A percentile compares a stretch with the other conserved stretches of the same genome.
These are phyloP conservation scores for Philhelius pedissequus DNA, from an alignment of 2,888 invertebrate species.

Conservation along the genomic window DNA sequence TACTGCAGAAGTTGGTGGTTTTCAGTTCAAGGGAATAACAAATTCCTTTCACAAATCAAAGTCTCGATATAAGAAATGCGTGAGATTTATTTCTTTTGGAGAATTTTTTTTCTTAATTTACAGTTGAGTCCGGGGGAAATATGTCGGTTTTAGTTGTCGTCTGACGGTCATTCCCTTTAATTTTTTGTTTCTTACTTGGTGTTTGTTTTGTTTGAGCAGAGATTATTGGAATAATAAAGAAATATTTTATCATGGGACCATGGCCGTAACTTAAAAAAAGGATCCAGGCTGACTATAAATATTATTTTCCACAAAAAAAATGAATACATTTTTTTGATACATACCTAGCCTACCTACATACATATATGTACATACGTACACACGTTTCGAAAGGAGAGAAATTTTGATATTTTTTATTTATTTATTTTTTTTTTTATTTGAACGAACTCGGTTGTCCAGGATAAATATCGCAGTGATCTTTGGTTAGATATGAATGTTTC, in stretches of 20 bases:
- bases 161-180: conserved; percentile 62
- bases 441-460: no score
- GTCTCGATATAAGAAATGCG: conserved; percentile 64
- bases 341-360: no score
- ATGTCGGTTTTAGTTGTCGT: conserved; percentile 62
- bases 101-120: conserved; percentile 63
- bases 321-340: background rate
- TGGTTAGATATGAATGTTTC: no score
- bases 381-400: no score
- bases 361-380: no score
- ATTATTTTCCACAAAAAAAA: background rate
- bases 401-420: no score
- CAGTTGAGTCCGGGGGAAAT: conserved; percentile 57
- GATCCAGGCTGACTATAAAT: background rate
- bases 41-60: conserved; percentile 69
- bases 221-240: conserved; percentile 69
- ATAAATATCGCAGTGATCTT: no score
- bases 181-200: background rate
- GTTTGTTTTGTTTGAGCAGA: background rate
- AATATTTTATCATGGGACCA: conserved; percentile 66
- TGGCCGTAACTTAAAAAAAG: conserved; percentile 41
- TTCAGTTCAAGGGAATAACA: conserved; percentile 51
- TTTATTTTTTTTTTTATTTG: no score
- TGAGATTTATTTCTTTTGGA: conserved; percentile 67
- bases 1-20: conserved; percentile 42